Evolutionary conservation across 1,140 invertebrate genomes (phyloP), one percentile per base, ranked within the genome.

Genomic region (Stenopsyche tienmushanensis): DNA sequence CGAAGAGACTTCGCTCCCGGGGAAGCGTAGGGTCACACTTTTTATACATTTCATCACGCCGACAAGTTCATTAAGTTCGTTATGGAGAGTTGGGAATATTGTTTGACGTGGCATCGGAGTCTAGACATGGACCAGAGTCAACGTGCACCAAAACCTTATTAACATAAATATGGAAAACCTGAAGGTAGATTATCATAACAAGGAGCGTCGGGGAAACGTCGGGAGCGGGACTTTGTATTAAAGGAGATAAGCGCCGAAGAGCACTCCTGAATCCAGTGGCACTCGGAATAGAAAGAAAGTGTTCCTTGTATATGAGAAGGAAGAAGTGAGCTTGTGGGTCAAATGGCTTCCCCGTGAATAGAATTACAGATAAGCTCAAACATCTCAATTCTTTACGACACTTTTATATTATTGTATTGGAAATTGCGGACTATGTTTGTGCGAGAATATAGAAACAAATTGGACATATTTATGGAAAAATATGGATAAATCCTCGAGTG

Each of bases 141-240:
- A n/a, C 29, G 52, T 17, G 13, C 52, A 24, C 13, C 25, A 55
- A 26, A 29, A 58, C 21, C 55, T 58, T 26, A 58, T 58, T 58
- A 58, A 23, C 55, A 58, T 58, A 58, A 58, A 58, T 58, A 58
- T 58, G 55, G 55, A 58, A 58, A 58, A 58, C 55, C 29, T n/a
- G 55, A 58, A 58, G 34, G 55, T 42, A 41, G 55, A 58, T 58
- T 58, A 58, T 26, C 55, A 58, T 58, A 58, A 58, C 55, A 25
- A 45, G 41, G 44, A 58, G 55, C 44, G 25, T 26, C 17, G 39
- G 55, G n/a, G 24, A 17, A 21, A 58, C 34, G 44, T 42, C 25
- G 41, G 25, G 55, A 34, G 29, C 5, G 29, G 29, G 29, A 34
- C 29, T 34, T n/a, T 34, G 29, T 34, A 34, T 34, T 34, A 34